phyloP scores from a whole-genome alignment of 2,113 vertebrate genomes.

The Gymnorhina tibicen region DNA sequence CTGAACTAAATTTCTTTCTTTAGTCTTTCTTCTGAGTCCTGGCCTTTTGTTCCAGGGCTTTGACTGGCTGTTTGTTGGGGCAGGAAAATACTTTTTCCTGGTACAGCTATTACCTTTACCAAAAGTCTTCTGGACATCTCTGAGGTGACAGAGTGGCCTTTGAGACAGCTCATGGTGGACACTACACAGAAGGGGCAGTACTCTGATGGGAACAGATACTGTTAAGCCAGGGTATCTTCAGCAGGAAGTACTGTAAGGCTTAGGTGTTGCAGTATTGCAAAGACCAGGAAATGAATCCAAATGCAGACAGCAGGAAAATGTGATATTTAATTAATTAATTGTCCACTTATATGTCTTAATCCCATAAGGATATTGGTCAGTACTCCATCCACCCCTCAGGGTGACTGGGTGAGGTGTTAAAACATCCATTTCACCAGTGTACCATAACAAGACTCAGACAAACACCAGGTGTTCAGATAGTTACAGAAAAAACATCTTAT shows the following conservation, averaged over 20 bases:
- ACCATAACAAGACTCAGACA: too few species aligned
- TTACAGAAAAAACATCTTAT: too few species aligned
- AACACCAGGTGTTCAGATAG: too few species aligned
- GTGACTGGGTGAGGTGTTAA: too few species aligned
- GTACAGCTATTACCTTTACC: not conserved
- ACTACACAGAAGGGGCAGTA: not conserved
- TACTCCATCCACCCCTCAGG: too few species aligned
- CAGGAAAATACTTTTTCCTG: not conserved
- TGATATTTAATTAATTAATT: too few species aligned
- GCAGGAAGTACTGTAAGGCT: not conserved
- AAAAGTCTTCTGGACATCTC: not conserved
- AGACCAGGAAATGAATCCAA: too few species aligned
- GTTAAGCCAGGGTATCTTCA: not conserved
- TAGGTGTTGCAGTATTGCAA: too few species aligned
- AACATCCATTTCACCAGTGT: too few species aligned
- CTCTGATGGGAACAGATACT: not conserved
- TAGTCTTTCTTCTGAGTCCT: not conserved
- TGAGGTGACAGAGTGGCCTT: not conserved
- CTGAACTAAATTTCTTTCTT: not conserved
- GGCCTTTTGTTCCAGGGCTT: not conserved
- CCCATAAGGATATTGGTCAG: too few species aligned
- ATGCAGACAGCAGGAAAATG: too few species aligned
- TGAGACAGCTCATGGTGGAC: accelerated
- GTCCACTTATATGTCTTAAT: too few species aligned
- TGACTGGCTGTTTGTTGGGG: not conserved